These are phyloP conservation scores for Sakesphorus luctuosus DNA, from an alignment of 2,113 vertebrate genomes.

Conservation along the genomic window DNA sequence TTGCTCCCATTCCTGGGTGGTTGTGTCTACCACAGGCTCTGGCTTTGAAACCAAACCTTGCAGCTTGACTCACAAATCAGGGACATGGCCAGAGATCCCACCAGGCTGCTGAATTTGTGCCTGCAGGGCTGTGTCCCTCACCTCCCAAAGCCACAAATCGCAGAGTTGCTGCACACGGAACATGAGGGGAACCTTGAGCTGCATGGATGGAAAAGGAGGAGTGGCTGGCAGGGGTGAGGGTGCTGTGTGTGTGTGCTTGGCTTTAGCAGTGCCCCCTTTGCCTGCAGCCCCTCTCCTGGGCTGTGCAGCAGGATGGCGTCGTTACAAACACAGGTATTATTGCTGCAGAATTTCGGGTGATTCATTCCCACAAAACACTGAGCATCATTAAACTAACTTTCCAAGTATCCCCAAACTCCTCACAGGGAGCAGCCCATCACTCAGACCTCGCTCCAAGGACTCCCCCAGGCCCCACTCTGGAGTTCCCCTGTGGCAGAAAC, in stretches of 20 bases:
- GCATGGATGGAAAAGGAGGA: not conserved
- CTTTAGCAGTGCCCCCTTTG: not conserved
- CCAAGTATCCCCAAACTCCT: not conserved
- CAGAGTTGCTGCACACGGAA: accelerated
- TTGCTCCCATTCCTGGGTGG: not conserved
- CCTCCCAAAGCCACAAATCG: accelerated
- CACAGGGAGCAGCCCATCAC: not conserved
- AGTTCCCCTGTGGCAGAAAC: not conserved
- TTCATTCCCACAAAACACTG: not conserved
- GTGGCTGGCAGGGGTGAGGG: not conserved
- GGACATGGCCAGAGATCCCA: not conserved
- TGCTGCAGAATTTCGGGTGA: not conserved
- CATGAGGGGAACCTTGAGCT: not conserved
- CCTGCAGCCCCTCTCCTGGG: not conserved
- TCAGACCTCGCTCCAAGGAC: not conserved
- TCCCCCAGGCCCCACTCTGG: not conserved
- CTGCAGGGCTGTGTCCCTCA: not conserved
- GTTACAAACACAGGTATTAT: not conserved
- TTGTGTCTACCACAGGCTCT: not conserved
- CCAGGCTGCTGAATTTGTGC: not conserved
- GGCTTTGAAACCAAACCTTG: not conserved
- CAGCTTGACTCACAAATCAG: not conserved
- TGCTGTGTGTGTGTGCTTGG: not conserved
- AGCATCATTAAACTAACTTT: not conserved
- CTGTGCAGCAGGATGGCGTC: not conserved